A percentile compares a stretch with the other conserved stretches of the same genome.
These are phyloP conservation scores for Falco biarmicus DNA, from an alignment of 2,797 vertebrate genomes.

Conservation along the genomic window DNA sequence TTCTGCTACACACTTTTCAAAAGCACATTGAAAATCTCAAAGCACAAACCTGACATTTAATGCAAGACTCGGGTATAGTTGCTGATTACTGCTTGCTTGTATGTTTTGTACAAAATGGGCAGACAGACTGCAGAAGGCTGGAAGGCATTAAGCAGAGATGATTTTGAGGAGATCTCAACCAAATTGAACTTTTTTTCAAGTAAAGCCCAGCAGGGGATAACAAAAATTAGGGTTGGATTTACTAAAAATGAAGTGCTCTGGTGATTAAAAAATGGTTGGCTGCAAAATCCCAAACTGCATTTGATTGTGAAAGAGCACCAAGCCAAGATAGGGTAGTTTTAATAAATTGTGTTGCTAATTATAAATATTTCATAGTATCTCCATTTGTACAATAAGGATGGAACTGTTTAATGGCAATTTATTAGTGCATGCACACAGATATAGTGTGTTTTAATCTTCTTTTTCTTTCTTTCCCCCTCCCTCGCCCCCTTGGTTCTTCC, in stretches of 20 bases:
- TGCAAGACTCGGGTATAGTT: background rate
- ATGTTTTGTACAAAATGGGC: background rate
- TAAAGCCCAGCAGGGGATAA: slow-evolving; percentile 65
- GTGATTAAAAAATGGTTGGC: slow-evolving; percentile 63
- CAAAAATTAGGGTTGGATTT: slow-evolving; percentile 64
- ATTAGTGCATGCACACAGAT: background rate
- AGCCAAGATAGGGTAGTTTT: slow-evolving; percentile 28
- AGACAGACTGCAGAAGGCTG: slow-evolving; percentile 41
- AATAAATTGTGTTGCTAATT: slow-evolving; percentile 45
- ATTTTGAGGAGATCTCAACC: slow-evolving; percentile 64
- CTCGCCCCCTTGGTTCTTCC: background rate
- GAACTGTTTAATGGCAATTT: slow-evolving; percentile 52
- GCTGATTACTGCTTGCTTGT: background rate
- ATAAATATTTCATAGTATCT: slow-evolving; percentile 45
- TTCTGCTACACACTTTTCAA: slow-evolving; percentile 22
- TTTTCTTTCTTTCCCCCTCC: background rate
- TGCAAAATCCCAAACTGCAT: slow-evolving; percentile 61
- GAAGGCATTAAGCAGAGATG: slow-evolving; percentile 60
- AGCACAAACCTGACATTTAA: slow-evolving; percentile 36
- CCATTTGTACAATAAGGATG: slow-evolving; percentile 7
- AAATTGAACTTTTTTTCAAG: slow-evolving; percentile 69
- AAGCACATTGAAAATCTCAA: slow-evolving; percentile 26
- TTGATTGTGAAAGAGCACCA: slow-evolving; percentile 40
- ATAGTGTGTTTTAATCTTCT: slow-evolving; percentile 1
- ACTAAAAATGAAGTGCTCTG: slow-evolving; percentile 60